Conservation (phyloP, 2,888 invertebrate species). For the Drosophila paranaensis region DNA sequence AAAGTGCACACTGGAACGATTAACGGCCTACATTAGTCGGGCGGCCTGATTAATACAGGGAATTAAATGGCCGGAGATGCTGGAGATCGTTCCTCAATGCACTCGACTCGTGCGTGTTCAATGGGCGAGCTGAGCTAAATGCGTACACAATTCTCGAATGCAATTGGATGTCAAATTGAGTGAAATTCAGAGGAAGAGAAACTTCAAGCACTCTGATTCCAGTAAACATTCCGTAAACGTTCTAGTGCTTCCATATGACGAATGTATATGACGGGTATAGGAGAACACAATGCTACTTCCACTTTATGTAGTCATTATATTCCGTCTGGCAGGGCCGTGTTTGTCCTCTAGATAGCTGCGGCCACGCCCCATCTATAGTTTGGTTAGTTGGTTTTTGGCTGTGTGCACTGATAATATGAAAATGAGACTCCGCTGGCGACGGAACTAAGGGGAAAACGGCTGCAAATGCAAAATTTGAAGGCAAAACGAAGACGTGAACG, state of each 20-base stretch:
- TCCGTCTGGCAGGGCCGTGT: not conserved
- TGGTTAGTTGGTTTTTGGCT: conserved; percentile 32
- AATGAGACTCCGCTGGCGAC: conserved; percentile 58
- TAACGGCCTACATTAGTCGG: conserved; percentile 74
- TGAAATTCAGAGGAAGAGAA: not conserved
- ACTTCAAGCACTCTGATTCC: not conserved
- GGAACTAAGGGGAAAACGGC: conserved; percentile 43
- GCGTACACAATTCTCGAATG: not conserved
- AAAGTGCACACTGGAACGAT: conserved; percentile 80
- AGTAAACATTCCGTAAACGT: not conserved
- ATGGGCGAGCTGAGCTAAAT: conserved; percentile 1
- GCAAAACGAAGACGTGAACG: conserved; percentile 51
- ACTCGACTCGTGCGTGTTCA: conserved; percentile 2
- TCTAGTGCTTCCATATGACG: too few relatives aligned
- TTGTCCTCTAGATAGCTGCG: conserved; percentile 3
- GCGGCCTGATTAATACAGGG: conserved; percentile 66
- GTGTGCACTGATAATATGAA: conserved; percentile 75
- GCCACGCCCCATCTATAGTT: conserved; percentile 34
- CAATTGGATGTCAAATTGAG: not conserved
- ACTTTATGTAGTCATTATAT: not conserved
- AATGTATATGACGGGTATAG: too few relatives aligned
- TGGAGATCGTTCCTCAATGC: conserved; percentile 1
- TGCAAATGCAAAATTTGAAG: conserved; percentile 25
- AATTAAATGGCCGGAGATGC: conserved; percentile 53
- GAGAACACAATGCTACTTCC: not conserved